These are phyloP conservation scores for Cotesia typhae DNA, from an alignment of 1,140 invertebrate genomes.

Conservation along the genomic window DNA sequence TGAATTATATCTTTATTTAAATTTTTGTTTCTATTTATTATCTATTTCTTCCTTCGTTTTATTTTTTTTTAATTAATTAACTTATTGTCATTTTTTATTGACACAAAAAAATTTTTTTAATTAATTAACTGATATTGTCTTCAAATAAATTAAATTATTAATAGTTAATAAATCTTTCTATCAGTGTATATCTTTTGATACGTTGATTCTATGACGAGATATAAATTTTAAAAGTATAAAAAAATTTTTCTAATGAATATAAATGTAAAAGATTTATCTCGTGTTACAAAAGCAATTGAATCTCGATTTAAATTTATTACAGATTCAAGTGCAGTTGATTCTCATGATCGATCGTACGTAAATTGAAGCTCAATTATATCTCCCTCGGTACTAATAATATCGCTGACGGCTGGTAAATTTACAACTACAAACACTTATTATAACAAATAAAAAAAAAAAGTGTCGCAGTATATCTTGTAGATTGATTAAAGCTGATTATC, in stretches of 20 bases:
- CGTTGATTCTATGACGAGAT: too few relatives aligned
- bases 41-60: too few relatives aligned
- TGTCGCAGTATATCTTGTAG: conserved; percentile 28
- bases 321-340: background rate
- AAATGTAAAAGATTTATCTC: background rate
- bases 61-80: too few relatives aligned
- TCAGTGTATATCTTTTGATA: too few relatives aligned
- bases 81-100: too few relatives aligned
- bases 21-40: too few relatives aligned
- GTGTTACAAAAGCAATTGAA: conserved; percentile 22
- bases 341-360: conserved; percentile 15
- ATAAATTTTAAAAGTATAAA: too few relatives aligned
- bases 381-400: conserved; percentile 35
- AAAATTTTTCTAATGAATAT: background rate
- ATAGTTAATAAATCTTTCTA: too few relatives aligned
- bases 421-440: conserved; percentile 18
- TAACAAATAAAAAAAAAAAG: background rate
- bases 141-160: too few relatives aligned
- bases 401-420: conserved; percentile 38
- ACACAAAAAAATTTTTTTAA: too few relatives aligned
- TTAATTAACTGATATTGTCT: too few relatives aligned
- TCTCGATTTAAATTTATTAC: conserved; percentile 31
- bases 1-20: too few relatives aligned
- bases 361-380: conserved; percentile 24
- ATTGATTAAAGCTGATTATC: conserved; percentile 42